Conservation (phyloP, 1,140 invertebrate species). For the Chlorops oryzae region DNA sequence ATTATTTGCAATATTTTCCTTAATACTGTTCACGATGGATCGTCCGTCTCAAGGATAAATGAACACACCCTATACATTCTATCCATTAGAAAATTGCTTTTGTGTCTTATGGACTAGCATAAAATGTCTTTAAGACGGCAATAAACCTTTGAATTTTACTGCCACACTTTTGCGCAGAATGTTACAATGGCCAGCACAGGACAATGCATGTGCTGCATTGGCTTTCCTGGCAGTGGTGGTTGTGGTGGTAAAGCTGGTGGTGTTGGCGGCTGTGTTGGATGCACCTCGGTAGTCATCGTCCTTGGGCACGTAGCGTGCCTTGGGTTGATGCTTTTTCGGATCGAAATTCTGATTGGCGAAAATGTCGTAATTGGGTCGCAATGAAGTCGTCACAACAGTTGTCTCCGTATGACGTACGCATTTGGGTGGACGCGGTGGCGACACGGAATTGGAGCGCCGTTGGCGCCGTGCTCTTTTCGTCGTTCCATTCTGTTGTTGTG, state of each 20-base stretch:
- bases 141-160: no score
- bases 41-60: no score
- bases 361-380: constrained; percentile 50
- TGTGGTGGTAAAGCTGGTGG: not conserved
- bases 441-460: constrained; percentile 28
- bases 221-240: not conserved
- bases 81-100: no score
- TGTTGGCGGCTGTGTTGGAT: not conserved
- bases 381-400: constrained; percentile 14
- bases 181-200: no score
- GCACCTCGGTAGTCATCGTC: constrained; percentile 21
- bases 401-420: constrained; percentile 30
- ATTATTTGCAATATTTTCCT: no score
- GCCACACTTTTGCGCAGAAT: no score
- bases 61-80: no score
- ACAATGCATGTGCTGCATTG: no score
- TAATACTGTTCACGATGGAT: no score
- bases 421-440: constrained; percentile 26
- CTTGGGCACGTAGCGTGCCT: constrained; percentile 69
- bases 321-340: constrained; percentile 65
- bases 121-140: no score
- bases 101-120: no score
- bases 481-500: constrained; percentile 49
- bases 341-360: constrained; percentile 66
- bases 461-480: constrained; percentile 3